These are phyloP conservation scores for Toxotes jaculatrix DNA, from an alignment of 2,113 vertebrate genomes.

Conservation along the genomic window DNA sequence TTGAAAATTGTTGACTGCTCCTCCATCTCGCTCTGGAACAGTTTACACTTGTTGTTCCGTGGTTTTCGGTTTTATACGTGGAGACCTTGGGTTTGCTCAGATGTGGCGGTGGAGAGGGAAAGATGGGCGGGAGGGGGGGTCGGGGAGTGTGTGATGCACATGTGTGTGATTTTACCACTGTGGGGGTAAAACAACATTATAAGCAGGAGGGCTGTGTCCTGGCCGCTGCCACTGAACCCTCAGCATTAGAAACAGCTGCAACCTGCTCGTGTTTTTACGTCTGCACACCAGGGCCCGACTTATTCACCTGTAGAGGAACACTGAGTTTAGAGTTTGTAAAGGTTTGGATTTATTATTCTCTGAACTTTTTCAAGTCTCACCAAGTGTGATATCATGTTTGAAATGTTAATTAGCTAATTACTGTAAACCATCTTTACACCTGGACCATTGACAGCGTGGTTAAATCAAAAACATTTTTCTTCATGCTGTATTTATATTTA, in stretches of 20 bases:
- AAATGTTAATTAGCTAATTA: not conserved
- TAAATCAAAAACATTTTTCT: no score
- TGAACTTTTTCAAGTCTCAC: no score
- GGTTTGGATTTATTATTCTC: not conserved
- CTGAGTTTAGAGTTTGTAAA: not conserved
- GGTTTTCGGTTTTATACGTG: constrained; percentile 51
- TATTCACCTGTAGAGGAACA: constrained; percentile 55
- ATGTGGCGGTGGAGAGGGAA: constrained; percentile 64
- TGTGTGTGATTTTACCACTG: constrained; percentile 64
- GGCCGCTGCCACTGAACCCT: constrained; percentile 47
- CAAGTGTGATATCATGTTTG: not conserved
- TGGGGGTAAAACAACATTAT: constrained; percentile 72
- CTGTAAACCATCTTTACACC: no score
- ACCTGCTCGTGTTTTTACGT: constrained; percentile 35
- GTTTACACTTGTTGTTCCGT: constrained; percentile 67
- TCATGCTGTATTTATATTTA: not conserved
- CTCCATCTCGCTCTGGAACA: constrained; percentile 44
- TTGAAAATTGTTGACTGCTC: not conserved
- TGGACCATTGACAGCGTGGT: no score
- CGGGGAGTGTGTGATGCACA: constrained; percentile 59
- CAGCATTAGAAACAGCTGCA: constrained; percentile 65
- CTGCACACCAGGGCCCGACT: constrained; percentile 3
- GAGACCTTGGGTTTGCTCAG: constrained; percentile 27
- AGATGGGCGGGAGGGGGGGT: constrained; percentile 17
- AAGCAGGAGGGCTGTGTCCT: constrained; percentile 49